These are phyloP conservation scores for Perdix hodgsoniae DNA, from an alignment of 2,797 vertebrate genomes.

Conservation along the genomic window DNA sequence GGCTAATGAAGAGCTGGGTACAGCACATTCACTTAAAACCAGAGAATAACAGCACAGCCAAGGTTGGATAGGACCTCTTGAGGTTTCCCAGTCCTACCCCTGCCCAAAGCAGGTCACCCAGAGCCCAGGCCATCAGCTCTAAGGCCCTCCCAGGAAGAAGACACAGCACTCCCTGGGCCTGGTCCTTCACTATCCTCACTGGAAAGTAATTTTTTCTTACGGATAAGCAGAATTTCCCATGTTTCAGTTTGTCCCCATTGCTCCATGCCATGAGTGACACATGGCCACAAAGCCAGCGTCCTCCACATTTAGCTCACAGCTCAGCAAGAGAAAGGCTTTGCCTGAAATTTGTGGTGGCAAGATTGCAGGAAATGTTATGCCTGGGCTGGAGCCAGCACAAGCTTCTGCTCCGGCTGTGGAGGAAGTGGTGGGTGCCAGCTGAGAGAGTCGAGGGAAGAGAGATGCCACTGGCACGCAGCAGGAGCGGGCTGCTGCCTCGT, in stretches of 20 bases:
- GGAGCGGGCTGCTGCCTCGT: rapidly evolving
- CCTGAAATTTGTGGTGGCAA: not conserved
- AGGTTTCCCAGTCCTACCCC: not conserved
- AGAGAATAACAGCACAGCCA: not conserved
- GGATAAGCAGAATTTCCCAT: not conserved
- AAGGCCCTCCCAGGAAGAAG: not conserved
- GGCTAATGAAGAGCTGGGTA: not conserved
- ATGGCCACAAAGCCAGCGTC: not conserved
- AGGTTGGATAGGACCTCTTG: not conserved
- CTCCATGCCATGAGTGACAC: not conserved
- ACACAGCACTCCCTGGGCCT: not conserved
- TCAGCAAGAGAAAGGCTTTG: not conserved
- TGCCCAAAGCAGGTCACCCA: not conserved
- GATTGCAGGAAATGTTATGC: not conserved
- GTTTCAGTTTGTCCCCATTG: not conserved
- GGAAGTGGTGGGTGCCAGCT: not conserved
- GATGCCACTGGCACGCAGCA: not conserved
- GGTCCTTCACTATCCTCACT: not conserved
- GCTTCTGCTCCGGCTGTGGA: not conserved
- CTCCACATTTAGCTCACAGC: not conserved
- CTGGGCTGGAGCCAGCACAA: not conserved
- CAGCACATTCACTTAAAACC: not conserved
- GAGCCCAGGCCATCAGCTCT: not conserved
- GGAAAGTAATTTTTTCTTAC: not conserved
- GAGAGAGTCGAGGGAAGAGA: not conserved